phyloP scores from a whole-genome alignment of 2,888 invertebrate genomes.

The Entomobrya multifasciata region DNA sequence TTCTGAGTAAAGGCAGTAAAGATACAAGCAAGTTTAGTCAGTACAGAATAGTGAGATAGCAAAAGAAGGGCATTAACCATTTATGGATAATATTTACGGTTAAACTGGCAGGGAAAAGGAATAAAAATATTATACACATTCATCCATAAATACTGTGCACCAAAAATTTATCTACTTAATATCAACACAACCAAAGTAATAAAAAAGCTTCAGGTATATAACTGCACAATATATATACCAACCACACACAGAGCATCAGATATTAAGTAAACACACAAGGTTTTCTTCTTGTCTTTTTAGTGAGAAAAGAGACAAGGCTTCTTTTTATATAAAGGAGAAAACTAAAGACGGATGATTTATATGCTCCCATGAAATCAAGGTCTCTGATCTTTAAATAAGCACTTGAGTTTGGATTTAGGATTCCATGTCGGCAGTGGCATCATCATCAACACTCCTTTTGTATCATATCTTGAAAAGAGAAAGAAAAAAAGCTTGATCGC shows the following conservation, averaged over 20 bases:
- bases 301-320: constrained; percentile 3
- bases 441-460: constrained; percentile 19
- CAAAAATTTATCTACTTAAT: constrained; percentile 12
- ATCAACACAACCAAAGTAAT: constrained; percentile 38
- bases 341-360: constrained; percentile 68
- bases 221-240: not conserved
- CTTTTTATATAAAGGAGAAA: constrained; percentile 19
- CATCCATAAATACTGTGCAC: constrained; percentile 19
- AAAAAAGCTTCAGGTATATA: constrained; percentile 44
- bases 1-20: constrained; percentile 12
- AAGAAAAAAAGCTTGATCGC: constrained; percentile 46
- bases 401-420: constrained; percentile 70
- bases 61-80: constrained; percentile 52
- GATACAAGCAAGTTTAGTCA: not conserved
- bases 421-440: constrained; percentile 52
- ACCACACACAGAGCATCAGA: not conserved
- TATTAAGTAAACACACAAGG: not conserved
- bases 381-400: constrained; percentile 71
- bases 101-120: constrained; percentile 41
- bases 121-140: constrained; percentile 19
- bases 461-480: constrained; percentile 26
- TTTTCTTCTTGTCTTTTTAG: too few relatives aligned
- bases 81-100: constrained; percentile 55
- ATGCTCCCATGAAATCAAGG: constrained; percentile 67
- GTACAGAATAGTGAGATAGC: constrained; percentile 18